Base-by-base conservation (phyloP, 2,113 vertebrate genomes). In the Excalfactoria chinensis region DNA sequence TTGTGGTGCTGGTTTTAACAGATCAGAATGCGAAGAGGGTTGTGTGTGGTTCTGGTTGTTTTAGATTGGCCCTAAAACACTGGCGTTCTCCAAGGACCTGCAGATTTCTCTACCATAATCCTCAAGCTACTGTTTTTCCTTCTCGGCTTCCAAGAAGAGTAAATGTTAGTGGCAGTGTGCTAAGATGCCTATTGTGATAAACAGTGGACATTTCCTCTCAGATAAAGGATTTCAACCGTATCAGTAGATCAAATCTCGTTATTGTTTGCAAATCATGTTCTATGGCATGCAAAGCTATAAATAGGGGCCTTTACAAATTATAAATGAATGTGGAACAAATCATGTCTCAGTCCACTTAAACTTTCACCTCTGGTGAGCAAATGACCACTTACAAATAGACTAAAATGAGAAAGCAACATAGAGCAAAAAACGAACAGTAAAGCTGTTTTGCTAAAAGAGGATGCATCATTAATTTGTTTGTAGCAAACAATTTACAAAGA, bases 401-500 rank as follows among this genome's bases (percentile, higher is more conserved):
- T 79, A 77, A 67, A 88, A 60, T 58, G 81, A 92, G 77, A 79
- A 72, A 49, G 60, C 75, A 69, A 68, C 7, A 2, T 73, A 70
- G 23, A 78, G 35, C n/a, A 80, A 75, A 67, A 70, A 85, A 68
- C 71, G 84, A 34, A 88, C 3, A 23, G 23, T 69, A 83, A 86
- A 86, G 56, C 75, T 77, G 44, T 84, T 90, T 74, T 70, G 76
- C 72, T 84, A 92, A 90, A 85, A 73, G 80, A 80, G 77, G 81
- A 93, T 30, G 89, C 68, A 88, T 90, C 83, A 86, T 95, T 93
- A 94, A 90, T 90, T 92, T 80, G 51, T 71, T 79, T 72, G 11
- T 71, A 59, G 86, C 93, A 94, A 94, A 90, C 80, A 88, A 73
- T 87, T 93, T 90, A 75, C 55, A 68, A 86, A 84, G 94, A 92